Percentiles rank a stretch among this genome's conserved stretches.
Evolutionary conservation across 2,888 invertebrate genomes (phyloP).

Genomic region (Myathropa florea): DNA sequence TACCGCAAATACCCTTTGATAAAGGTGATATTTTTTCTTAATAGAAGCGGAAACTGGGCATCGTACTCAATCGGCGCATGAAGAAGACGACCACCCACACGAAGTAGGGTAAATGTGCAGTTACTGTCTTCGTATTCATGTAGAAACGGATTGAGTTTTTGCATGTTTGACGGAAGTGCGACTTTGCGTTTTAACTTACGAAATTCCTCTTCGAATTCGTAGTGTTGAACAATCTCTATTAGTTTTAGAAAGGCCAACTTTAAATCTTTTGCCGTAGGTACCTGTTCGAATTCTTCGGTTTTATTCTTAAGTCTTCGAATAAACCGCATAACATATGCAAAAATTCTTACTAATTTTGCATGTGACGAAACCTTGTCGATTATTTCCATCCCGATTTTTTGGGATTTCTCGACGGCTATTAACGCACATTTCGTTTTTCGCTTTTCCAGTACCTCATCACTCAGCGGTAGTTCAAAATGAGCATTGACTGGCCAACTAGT

Average conservation of each 20-base stretch:
- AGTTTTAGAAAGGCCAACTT: background rate
- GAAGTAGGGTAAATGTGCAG: background rate
- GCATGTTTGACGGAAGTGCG: background rate
- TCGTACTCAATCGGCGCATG: constrained; percentile 13
- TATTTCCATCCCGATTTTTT: background rate
- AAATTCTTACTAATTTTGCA: no score
- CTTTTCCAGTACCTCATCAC: background rate
- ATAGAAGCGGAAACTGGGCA: constrained; percentile 26
- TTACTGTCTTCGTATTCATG: background rate
- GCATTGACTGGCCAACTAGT: background rate
- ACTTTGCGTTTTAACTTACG: background rate
- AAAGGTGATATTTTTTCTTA: constrained; percentile 10
- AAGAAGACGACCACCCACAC: constrained; percentile 29
- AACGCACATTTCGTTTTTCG: constrained; percentile 1
- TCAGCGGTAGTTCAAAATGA: background rate
- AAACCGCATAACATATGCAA: no score
- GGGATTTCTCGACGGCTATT: background rate
- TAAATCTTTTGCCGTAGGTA: background rate
- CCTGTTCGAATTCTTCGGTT: background rate
- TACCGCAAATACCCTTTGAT: constrained; percentile 1
- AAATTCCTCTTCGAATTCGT: constrained; percentile 39
- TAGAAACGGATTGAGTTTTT: background rate
- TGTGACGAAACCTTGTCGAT: background rate
- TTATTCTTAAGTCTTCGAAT: background rate
- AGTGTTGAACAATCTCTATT: constrained; percentile 25